Evolutionary conservation across 2,888 invertebrate genomes (phyloP).

Genomic region (Cheilosia vulpina): DNA sequence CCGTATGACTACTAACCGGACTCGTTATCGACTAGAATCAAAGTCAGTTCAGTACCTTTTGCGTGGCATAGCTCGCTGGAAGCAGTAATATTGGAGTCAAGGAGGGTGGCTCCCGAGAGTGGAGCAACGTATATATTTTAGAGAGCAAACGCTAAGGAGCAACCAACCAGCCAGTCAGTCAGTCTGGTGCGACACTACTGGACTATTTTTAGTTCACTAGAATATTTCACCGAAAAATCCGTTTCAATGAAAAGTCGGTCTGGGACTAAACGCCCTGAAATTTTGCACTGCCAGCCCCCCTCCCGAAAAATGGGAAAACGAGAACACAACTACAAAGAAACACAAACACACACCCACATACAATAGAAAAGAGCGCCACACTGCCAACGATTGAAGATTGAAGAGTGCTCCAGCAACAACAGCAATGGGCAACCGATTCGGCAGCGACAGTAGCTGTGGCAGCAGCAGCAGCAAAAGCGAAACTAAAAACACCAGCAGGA

Average conservation of each 20-base stretch:
- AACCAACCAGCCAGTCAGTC: conserved; percentile 69
- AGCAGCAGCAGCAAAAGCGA: conserved; percentile 48
- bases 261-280: conserved; percentile 76
- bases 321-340: conserved; percentile 37
- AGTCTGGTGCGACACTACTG: conserved; percentile 75
- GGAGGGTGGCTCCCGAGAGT: conserved; percentile 52
- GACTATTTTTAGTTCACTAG: conserved; percentile 75
- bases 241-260: conserved; percentile 75
- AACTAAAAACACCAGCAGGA: conserved; percentile 49
- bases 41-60: conserved; percentile 74
- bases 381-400: conserved; percentile 46
- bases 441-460: conserved; percentile 40
- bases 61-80: conserved; percentile 52
- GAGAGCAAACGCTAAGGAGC: conserved; percentile 66
- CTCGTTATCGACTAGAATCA: conserved; percentile 75
- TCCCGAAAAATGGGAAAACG: conserved; percentile 65
- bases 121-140: conserved; percentile 55
- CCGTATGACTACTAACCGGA: conserved; percentile 74
- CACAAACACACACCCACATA: conserved; percentile 15
- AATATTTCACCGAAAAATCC: conserved; percentile 73
- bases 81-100: conserved; percentile 24
- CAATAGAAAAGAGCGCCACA: conserved; percentile 52
- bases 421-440: conserved; percentile 30
- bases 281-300: conserved; percentile 71
- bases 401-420: conserved; percentile 52